These are phyloP conservation scores for Nycticryphes semicollaris DNA, from an alignment of 2,113 vertebrate species.

Conservation along the genomic window DNA sequence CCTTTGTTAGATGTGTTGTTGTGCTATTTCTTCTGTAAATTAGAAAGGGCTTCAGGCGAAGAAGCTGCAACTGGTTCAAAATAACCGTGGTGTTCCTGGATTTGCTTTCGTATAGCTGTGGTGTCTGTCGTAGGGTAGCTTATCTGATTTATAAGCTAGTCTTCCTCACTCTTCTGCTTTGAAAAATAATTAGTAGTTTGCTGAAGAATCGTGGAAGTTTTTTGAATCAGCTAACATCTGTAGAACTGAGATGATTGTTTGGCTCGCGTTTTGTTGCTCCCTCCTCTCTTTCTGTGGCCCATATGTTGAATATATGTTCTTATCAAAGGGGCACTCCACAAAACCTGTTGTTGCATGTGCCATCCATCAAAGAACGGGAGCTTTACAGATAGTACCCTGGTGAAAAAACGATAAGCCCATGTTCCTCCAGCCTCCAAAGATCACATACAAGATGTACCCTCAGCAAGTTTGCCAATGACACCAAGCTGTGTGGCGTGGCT, in stretches of 20 bases:
- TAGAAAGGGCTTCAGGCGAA: neutral
- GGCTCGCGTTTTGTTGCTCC: neutral
- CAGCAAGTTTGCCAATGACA: too few relatives aligned
- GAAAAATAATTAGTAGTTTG: neutral
- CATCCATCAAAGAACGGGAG: neutral
- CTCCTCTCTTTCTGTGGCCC: neutral
- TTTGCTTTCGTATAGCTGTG: neutral
- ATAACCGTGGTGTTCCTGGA: neutral
- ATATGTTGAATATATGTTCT: too few relatives aligned
- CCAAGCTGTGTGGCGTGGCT: too few relatives aligned
- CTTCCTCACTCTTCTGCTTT: neutral
- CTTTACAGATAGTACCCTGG: neutral
- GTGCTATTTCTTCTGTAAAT: neutral
- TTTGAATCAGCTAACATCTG: neutral
- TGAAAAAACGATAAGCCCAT: neutral
- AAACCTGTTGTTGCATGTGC: rapidly evolving
- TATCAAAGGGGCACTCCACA: too few relatives aligned
- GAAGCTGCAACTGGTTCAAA: neutral
- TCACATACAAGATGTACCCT: neutral
- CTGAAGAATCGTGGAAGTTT: neutral
- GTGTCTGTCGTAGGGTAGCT: neutral
- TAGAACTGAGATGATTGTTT: neutral
- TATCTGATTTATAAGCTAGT: neutral
- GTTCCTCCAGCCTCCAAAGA: neutral
- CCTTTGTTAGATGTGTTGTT: neutral